A percentile compares a stretch with the other conserved stretches of the same genome.
Evolutionary conservation across 2,888 invertebrate genomes (phyloP).

Genomic region (Melipona bicolor): DNA sequence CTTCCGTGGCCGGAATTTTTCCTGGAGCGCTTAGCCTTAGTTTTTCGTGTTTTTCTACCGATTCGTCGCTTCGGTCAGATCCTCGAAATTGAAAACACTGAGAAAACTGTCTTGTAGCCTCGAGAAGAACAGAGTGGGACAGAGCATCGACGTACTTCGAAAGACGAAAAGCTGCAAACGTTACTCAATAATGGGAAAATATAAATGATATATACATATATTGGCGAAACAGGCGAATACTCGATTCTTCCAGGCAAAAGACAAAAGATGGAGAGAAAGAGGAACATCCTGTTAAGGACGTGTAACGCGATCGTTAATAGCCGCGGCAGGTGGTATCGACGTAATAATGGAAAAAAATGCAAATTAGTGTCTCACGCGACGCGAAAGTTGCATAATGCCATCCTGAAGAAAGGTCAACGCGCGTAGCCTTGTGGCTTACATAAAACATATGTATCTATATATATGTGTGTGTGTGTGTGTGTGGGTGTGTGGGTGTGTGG

Average conservation of each 20-base stretch:
- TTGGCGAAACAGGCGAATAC: not conserved
- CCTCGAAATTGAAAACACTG: no score
- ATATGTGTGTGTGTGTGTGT: not conserved
- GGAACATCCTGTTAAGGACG: not conserved
- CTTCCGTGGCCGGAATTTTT: no score
- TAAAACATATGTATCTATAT: constrained; percentile 23
- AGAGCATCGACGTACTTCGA: not conserved
- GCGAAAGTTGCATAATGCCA: constrained; percentile 51
- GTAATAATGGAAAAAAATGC: constrained; percentile 33
- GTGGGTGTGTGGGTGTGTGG: constrained; percentile 5
- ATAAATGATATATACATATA: not conserved
- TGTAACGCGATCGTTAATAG: constrained; percentile 1
- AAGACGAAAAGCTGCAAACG: not conserved
- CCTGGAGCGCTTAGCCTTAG: no score
- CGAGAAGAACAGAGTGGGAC: no score
- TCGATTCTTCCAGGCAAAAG: not conserved
- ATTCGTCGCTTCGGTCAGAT: no score
- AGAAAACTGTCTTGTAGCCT: no score
- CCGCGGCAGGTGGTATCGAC: constrained; percentile 5
- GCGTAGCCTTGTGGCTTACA: constrained; percentile 61
- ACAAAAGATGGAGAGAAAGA: not conserved
- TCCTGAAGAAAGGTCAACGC: constrained; percentile 40
- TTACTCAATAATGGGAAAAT: not conserved
- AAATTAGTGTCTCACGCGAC: constrained; percentile 33
- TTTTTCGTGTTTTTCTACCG: no score